Conservation (phyloP, 2,113 vertebrate genomes). For the Hoplias malabaricus region DNA sequence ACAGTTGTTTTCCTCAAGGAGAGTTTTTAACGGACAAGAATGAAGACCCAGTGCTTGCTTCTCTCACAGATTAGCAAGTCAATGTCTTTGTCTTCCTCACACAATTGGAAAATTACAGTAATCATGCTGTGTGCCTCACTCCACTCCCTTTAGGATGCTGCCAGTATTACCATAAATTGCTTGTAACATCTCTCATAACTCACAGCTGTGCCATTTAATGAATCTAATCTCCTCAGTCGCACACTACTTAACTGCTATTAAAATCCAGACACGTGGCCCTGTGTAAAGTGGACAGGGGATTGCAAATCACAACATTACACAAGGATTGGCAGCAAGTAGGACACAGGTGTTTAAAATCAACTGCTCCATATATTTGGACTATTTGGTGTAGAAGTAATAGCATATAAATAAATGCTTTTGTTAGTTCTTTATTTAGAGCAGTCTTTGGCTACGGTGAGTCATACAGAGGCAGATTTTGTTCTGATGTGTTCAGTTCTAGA, state of each 20-base stretch:
- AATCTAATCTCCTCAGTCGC: constrained; percentile 62
- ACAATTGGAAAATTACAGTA: constrained; percentile 65
- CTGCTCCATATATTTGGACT: not conserved
- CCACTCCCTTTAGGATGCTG: constrained; percentile 62
- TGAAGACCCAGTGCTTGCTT: not conserved
- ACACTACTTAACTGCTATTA: constrained; percentile 59
- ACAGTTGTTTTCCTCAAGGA: not conserved
- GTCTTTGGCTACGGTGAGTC: not conserved
- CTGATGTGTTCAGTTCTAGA: not conserved
- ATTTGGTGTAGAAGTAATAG: not conserved
- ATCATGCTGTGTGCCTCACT: constrained; percentile 65
- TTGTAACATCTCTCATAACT: constrained; percentile 63
- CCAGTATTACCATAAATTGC: constrained; percentile 69
- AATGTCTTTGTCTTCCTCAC: constrained; percentile 56
- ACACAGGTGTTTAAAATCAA: constrained; percentile 21
- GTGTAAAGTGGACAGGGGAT: constrained; percentile 42
- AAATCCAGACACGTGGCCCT: constrained; percentile 50
- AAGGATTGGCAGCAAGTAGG: not conserved
- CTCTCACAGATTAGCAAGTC: constrained; percentile 48
- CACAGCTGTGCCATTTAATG: constrained; percentile 75
- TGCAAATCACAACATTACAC: constrained; percentile 21
- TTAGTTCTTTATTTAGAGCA: not conserved
- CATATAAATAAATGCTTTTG: not conserved
- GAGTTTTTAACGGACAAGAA: not conserved
- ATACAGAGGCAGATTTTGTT: not conserved